Base-by-base conservation (phyloP, 2,797 vertebrate genomes). In the Oophaga sylvatica region DNA sequence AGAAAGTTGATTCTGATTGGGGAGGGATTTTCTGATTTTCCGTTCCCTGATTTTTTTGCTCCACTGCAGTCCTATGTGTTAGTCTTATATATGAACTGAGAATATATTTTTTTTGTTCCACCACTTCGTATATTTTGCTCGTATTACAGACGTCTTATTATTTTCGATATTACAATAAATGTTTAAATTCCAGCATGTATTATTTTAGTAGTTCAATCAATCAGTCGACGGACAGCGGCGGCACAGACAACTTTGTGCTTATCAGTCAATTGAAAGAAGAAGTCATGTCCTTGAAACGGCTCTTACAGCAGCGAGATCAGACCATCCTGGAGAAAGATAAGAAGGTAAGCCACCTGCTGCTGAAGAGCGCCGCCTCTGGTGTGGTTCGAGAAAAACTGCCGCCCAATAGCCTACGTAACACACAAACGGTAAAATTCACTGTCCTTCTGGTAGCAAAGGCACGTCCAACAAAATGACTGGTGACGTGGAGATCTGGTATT, bases 201-300 rank as follows among this genome's bases (percentile, higher is more conserved):
- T 80, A 89, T 90, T 88, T 84, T 86, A 98, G 97, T 94, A 99
- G 98, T 95, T 99, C 98, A 92, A 97, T 99, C 94, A 97, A 97
- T 93, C 98, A 99, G 93, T 99, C 98, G 76, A 96, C 97, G 96
- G 98, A 99, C 95, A 99, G 97, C 89, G 97, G 98, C 88, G 98
- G 97, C 93, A 99, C 98, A 0, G 98, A 99, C 96, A 99, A 99
- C 94, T 99, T 99, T 93, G 98, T 99, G 90, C 97, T 99, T 91
- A 99, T 99, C 95, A 99, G 98, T 94, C 98, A 99, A 91, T 95
- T 99, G 93, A 99, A 99, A 93, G 98, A 99, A 94, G 98, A 99
- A 93, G 98, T 99, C 89, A 97, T 99, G 97, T 98, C 98, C 78
- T 94, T 99, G 90, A 99, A 99, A 93, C 96, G 98, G 92, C 95